Evolutionary conservation across 2,797 vertebrate genomes (phyloP).

Genomic region (Alcedo quadribrachys): DNA sequence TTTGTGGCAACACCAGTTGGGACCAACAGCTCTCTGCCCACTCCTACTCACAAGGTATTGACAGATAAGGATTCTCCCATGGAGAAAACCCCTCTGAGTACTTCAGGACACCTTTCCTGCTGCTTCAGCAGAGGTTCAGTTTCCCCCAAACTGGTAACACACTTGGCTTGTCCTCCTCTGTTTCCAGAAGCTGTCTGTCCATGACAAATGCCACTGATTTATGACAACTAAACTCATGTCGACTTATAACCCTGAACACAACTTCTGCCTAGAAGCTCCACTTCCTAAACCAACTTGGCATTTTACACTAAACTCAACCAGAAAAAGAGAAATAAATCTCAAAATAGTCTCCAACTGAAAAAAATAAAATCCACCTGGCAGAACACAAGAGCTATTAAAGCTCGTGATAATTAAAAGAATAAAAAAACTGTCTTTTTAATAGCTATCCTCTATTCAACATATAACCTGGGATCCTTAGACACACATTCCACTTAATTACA

Average conservation of each 20-base stretch:
- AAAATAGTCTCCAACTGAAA: background rate
- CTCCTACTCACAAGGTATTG: background rate
- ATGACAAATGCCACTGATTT: background rate
- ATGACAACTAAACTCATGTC: background rate
- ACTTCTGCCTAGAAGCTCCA: background rate
- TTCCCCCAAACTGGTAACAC: background rate
- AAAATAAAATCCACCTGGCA: background rate
- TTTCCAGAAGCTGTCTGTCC: background rate
- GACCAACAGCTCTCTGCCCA: background rate
- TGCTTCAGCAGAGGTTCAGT: background rate
- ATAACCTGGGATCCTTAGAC: conserved; percentile 6
- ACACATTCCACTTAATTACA: conserved; percentile 45
- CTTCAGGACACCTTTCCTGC: background rate
- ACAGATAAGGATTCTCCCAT: background rate
- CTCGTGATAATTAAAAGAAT: conserved; percentile 5
- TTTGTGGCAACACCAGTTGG: background rate
- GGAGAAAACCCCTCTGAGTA: background rate
- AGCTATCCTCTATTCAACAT: background rate
- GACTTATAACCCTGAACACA: background rate
- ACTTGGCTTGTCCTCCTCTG: background rate
- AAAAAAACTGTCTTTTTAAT: conserved; percentile 14
- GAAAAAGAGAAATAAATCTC: background rate
- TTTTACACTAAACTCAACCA: background rate
- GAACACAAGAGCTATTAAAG: background rate
- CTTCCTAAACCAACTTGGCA: background rate